Evolutionary conservation across 2,888 invertebrate species (phyloP).

Genomic region (Eupithecia pulchellata): DNA sequence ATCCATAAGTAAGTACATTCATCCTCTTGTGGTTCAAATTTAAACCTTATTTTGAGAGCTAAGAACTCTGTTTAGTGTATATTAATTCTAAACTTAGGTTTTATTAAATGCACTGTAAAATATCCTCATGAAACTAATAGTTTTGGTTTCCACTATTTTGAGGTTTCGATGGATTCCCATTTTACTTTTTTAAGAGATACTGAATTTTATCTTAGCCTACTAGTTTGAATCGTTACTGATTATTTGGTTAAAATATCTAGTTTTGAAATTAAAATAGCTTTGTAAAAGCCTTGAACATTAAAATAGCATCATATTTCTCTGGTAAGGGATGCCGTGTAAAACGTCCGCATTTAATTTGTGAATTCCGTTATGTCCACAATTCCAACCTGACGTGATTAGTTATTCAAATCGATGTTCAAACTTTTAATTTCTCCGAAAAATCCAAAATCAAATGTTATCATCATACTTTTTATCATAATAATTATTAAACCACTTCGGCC

Average conservation of each 20-base stretch:
- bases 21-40: conserved; percentile 11
- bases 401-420: too few relatives aligned
- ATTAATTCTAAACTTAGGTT: conserved; percentile 31
- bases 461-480: background rate
- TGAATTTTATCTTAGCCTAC: conserved; percentile 9
- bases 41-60: conserved; percentile 5
- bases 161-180: conserved; percentile 34
- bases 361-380: too few relatives aligned
- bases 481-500: background rate
- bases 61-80: conserved; percentile 30
- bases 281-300: too few relatives aligned
- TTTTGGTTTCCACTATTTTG: conserved; percentile 28
- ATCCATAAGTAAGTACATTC: background rate
- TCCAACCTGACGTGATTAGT: too few relatives aligned
- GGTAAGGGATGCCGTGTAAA: too few relatives aligned
- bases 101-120: conserved; percentile 40
- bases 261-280: too few relatives aligned
- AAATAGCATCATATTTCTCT: too few relatives aligned
- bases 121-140: conserved; percentile 13
- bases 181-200: conserved; percentile 33
- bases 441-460: too few relatives aligned
- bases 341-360: too few relatives aligned
- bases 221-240: too few relatives aligned
- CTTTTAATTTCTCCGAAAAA: too few relatives aligned
- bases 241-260: too few relatives aligned